Percentiles rank a stretch among this genome's conserved stretches.
These are phyloP conservation scores for Diadumene lineata DNA, from an alignment of 92 coral and sea anemone species.

Conservation along the genomic window DNA sequence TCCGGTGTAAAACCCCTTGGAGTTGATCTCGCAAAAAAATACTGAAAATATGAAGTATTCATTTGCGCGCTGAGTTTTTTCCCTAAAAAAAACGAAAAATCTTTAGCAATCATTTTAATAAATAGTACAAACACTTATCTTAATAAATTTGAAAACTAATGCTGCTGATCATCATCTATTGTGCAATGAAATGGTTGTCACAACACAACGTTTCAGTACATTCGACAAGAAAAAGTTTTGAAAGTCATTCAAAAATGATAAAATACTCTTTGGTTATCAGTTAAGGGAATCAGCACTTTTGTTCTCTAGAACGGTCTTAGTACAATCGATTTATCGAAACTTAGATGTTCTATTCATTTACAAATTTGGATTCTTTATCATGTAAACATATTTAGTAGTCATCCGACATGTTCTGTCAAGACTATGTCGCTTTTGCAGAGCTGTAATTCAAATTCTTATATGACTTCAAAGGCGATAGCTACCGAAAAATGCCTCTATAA, in stretches of 20 bases:
- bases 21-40: background rate
- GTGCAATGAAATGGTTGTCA: background rate
- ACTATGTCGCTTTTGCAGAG: conserved; percentile 24
- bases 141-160: background rate
- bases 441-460: conserved; percentile 14
- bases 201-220: no score
- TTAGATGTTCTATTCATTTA: conserved; percentile 23
- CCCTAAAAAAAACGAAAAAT: background rate
- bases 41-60: background rate
- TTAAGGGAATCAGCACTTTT: conserved; percentile 19
- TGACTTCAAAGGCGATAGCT: conserved; percentile 24
- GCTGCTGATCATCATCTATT: background rate
- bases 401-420: conserved; percentile 70
- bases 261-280: conserved; percentile 2
- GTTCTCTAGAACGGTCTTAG: conserved; percentile 11
- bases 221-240: background rate
- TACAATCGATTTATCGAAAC: conserved; percentile 18
- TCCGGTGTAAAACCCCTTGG: conserved; percentile 26
- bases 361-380: conserved; percentile 54
- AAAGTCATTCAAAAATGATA: conserved; percentile 20
- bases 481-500: conserved; percentile 7
- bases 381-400: conserved; percentile 65
- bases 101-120: background rate
- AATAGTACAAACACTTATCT: background rate
- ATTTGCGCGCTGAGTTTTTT: background rate